These are phyloP conservation scores for Hylia prasina DNA, from an alignment of 2,113 vertebrate genomes.

Conservation along the genomic window DNA sequence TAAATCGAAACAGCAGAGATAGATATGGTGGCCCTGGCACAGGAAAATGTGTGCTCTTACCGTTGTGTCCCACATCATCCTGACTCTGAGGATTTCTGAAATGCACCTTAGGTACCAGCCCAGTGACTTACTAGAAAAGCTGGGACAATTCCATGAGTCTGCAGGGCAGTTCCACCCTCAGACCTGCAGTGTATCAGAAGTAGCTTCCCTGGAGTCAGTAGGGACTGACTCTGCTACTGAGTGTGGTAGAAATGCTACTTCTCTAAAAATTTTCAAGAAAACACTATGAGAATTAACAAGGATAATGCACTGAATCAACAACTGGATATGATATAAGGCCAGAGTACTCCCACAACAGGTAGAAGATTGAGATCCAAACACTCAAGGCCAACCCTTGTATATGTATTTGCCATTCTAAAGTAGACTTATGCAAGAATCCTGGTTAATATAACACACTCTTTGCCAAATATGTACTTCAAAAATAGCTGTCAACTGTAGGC, in stretches of 20 bases:
- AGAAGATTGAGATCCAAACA: background rate
- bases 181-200: background rate
- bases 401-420: background rate
- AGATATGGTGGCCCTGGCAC: background rate
- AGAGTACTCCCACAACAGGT: background rate
- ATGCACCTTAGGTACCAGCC: background rate
- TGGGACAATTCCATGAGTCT: background rate
- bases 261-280: background rate
- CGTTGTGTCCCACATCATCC: background rate
- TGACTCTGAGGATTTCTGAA: background rate
- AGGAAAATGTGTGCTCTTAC: background rate
- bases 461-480: conserved; percentile 30
- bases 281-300: background rate
- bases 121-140: background rate
- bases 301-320: background rate
- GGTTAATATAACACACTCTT: background rate
- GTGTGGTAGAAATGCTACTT: background rate
- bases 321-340: background rate
- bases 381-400: background rate
- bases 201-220: background rate
- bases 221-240: background rate
- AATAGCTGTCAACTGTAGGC: conserved; percentile 20
- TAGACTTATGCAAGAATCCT: background rate
- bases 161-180: background rate
- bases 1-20: background rate